A percentile compares a stretch with the other conserved stretches of the same genome.
These are phyloP conservation scores for Thalassophryne amazonica DNA, from an alignment of 2,797 vertebrate genomes.

Conservation along the genomic window DNA sequence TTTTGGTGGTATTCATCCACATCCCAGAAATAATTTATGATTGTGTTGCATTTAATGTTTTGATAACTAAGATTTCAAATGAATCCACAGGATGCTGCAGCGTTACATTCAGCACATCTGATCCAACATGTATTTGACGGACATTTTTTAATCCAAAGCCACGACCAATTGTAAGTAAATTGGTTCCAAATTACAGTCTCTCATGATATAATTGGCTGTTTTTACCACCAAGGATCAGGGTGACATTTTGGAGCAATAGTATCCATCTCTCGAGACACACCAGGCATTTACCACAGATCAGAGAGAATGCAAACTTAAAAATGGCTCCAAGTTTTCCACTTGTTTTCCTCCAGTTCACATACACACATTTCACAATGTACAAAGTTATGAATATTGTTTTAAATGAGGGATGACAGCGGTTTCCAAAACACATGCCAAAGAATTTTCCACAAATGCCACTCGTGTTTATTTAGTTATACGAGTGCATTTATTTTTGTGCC, in stretches of 20 bases:
- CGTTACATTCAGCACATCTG: too few relatives aligned
- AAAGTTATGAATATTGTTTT: conserved; percentile 45
- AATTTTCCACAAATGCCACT: conserved; percentile 39
- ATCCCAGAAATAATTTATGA: too few relatives aligned
- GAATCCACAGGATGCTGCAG: too few relatives aligned
- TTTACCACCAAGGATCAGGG: background rate
- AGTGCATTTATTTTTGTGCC: conserved; percentile 45
- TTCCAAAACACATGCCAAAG: conserved; percentile 44
- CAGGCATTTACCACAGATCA: too few relatives aligned
- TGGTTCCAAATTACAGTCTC: too few relatives aligned
- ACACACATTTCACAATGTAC: conserved; percentile 17
- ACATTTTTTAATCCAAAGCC: too few relatives aligned
- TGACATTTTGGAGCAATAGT: conserved; percentile 1
- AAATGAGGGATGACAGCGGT: conserved; percentile 51
- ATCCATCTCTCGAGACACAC: conserved; percentile 14
- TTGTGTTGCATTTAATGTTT: too few relatives aligned
- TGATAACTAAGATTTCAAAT: too few relatives aligned
- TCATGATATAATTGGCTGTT: conserved; percentile 11
- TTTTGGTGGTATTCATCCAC: too few relatives aligned
- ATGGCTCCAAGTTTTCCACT: conserved; percentile 23
- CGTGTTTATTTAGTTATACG: conserved; percentile 55
- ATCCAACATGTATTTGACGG: too few relatives aligned
- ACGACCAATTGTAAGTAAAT: too few relatives aligned
- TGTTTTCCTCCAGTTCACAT: background rate
- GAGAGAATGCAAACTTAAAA: too few relatives aligned